Base-by-base conservation (phyloP, 2,888 invertebrate species). In the Rhaphigaster nebulosa region DNA sequence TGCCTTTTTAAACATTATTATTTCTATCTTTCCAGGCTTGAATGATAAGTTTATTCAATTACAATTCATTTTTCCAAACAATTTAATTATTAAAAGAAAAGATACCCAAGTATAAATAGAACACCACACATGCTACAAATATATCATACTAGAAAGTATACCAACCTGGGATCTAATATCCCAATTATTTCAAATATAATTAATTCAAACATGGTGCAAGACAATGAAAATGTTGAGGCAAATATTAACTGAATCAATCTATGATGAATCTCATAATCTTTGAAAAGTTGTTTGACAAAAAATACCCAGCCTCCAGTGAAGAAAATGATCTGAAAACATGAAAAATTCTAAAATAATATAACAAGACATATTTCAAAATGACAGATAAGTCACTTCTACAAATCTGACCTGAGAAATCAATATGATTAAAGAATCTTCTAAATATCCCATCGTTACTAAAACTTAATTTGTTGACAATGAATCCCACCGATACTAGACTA, bases 131-230 rank as follows among this genome's bases (percentile, higher is more conserved):
- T 52, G 13, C 4, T 10, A 54, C 23, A n/a, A 87, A 38, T 34
- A 34, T 29, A 26, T 10, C 12, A 52, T 29, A 38, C 13, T n/a
- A 23, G 52, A 29, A 54, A 70, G 12, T n/a, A 8, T 50, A 92
- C 93, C 92, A 95, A 99, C 97, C 97, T 97, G 38, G 98, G 96
- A 93, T 99, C 98, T 92, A 99, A 94, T 92, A 99, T 96, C 54
- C 97, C 99, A 91, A 99, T 95, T 92, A 99, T 99, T 95, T 99
- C 99, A 94, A 99, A 99, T 93, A 99, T 99, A 92, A 99, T 99
- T 91, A 99, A 95, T 94, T 99, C 99, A 94, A 99, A 99, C 98
- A 99, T 98, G 4, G 99, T 98, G 93, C 99, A 98, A 45, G 99
- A 99, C 29, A 99, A 95, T 0, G 99, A 97, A 93, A 99, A 98